These are phyloP conservation scores for Urosaurus nigricauda DNA, from an alignment of 2,797 vertebrate species.

Conservation along the genomic window DNA sequence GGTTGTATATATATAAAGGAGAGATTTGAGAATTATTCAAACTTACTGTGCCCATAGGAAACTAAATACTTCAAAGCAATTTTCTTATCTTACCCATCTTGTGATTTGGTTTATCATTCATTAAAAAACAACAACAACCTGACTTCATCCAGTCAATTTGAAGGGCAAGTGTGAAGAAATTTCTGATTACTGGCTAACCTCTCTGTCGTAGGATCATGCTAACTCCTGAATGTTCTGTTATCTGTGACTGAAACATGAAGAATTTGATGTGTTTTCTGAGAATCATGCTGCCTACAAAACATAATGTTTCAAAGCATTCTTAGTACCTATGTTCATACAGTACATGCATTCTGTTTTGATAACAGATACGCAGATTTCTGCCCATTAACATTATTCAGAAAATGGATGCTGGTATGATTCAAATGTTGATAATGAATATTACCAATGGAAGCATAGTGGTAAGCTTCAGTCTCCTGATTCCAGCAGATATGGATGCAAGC, in stretches of 20 bases:
- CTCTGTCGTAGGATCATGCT: not conserved
- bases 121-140: not conserved
- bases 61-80: not conserved
- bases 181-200: not conserved
- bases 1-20: not conserved
- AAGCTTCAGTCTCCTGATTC: constrained; percentile 78
- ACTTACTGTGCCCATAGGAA: not conserved
- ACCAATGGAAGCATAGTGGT: constrained; percentile 83
- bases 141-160: not conserved
- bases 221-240: constrained; percentile 27
- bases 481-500: constrained; percentile 64
- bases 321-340: not conserved
- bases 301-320: constrained; percentile 33
- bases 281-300: constrained; percentile 3
- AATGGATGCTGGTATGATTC: constrained; percentile 77
- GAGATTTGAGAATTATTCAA: constrained; percentile 3
- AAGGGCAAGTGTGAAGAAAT: not conserved
- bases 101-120: not conserved
- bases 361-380: constrained; percentile 80
- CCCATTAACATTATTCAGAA: constrained; percentile 72
- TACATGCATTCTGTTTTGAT: not conserved
- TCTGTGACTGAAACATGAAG: constrained; percentile 31
- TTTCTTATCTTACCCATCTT: not conserved
- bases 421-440: constrained; percentile 78
- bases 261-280: not conserved